phyloP scores from a whole-genome alignment of 2,113 vertebrate species.

The Proterorhinus semilunaris region DNA sequence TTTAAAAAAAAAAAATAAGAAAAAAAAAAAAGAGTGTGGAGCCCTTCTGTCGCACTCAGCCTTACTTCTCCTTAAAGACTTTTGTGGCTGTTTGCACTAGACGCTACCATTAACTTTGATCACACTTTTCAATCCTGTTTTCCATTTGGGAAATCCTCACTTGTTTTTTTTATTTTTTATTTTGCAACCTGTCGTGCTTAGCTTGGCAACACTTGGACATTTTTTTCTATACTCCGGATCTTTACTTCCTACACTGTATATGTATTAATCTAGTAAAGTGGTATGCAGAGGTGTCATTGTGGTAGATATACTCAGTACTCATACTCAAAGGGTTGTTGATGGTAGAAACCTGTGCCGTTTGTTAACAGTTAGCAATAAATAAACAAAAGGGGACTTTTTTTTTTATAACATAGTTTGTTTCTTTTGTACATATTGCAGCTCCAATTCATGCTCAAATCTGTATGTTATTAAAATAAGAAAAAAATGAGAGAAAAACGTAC shows the following conservation, averaged over 20 bases:
- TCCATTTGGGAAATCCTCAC: slow-evolving; percentile 3
- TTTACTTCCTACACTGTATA: slow-evolving; percentile 43
- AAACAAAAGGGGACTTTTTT: slow-evolving; percentile 85
- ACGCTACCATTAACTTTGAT: slow-evolving; percentile 38
- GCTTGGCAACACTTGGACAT: slow-evolving; percentile 40
- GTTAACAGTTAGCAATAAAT: slow-evolving; percentile 99
- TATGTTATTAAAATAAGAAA: slow-evolving; percentile 86
- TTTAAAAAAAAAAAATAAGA: slow-evolving; percentile 70
- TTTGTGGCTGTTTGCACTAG: slow-evolving; percentile 65
- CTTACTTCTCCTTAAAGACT: slow-evolving; percentile 57
- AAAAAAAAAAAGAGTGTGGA: slow-evolving; percentile 57
- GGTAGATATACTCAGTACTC: slow-evolving; percentile 85
- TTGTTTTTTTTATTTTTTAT: slow-evolving; percentile 9
- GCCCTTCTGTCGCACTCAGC: slow-evolving; percentile 67
- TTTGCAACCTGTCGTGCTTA: slow-evolving; percentile 39
- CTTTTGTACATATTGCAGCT: slow-evolving; percentile 90
- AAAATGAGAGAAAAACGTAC: slow-evolving; percentile 78
- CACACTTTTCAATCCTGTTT: not conserved
- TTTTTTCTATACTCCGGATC: not conserved
- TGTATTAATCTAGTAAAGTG: slow-evolving; percentile 74
- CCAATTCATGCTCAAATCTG: slow-evolving; percentile 87
- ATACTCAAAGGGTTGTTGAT: slow-evolving; percentile 74
- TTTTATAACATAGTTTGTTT: slow-evolving; percentile 75
- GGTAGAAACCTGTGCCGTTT: slow-evolving; percentile 92
- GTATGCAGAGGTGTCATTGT: slow-evolving; percentile 77